phyloP scores from a whole-genome alignment of 2,113 vertebrate genomes.

The Campylomormyrus numenius region DNA sequence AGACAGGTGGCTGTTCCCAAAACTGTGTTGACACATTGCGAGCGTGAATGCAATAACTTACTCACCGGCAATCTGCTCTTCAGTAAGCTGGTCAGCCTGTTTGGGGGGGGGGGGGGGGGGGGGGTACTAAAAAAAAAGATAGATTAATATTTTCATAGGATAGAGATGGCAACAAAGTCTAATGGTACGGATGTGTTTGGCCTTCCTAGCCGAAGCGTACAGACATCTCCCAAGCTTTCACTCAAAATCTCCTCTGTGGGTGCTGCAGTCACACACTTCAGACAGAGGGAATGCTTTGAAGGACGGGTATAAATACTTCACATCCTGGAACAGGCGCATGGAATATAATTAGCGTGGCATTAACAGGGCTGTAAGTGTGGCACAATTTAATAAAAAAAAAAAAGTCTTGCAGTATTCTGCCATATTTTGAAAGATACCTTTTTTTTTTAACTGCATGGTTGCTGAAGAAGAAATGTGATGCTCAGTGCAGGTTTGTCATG shows the following conservation, averaged over 20 bases:
- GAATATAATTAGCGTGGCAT: slow-evolving; percentile 65
- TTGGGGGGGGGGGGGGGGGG: slow-evolving; percentile 21
- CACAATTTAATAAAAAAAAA: slow-evolving; percentile 50
- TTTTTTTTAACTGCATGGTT: background rate
- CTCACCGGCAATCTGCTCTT: slow-evolving; percentile 86
- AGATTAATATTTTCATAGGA: too few species aligned
- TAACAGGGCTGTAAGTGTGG: slow-evolving; percentile 63
- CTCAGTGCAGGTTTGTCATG: background rate
- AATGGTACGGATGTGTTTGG: background rate
- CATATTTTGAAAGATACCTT: background rate
- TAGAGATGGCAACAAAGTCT: too few species aligned
- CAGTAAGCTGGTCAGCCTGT: slow-evolving; percentile 84
- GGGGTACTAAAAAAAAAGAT: too few species aligned
- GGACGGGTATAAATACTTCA: slow-evolving; percentile 61
- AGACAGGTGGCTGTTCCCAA: background rate
- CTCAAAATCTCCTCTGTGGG: slow-evolving; percentile 13
- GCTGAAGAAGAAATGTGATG: background rate
- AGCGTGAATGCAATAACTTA: background rate
- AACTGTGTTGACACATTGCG: background rate
- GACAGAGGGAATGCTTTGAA: slow-evolving; percentile 57
- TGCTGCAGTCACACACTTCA: slow-evolving; percentile 48
- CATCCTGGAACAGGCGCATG: slow-evolving; percentile 55
- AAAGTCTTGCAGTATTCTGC: background rate
- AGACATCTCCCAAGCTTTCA: slow-evolving; percentile 16
- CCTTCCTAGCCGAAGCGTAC: background rate